Percentiles rank a stretch among this genome's conserved stretches.
Conservation (phyloP, 2,113 vertebrate genomes). For the Dolichallabes microphthalmus region DNA sequence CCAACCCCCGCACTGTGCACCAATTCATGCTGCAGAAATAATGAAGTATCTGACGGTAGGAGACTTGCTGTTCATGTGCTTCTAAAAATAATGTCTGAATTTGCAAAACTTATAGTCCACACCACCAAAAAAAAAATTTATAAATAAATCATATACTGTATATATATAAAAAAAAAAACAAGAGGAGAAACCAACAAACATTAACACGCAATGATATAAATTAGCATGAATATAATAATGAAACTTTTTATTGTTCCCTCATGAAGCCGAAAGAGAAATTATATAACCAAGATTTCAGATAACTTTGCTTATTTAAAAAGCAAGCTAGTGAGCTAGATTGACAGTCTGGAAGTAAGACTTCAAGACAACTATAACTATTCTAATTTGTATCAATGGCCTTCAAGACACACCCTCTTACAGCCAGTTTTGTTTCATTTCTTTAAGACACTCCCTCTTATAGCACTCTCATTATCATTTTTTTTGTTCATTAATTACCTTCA, state of each 20-base stretch:
- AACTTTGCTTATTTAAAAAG: background rate
- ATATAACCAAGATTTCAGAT: background rate
- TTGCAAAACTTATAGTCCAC: background rate
- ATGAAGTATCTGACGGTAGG: slow-evolving; percentile 11
- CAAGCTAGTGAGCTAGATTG: background rate
- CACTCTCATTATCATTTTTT: too few species aligned
- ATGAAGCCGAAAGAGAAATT: background rate
- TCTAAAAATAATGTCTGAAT: slow-evolving; percentile 15
- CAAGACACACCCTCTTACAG: background rate
- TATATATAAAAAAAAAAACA: too few species aligned
- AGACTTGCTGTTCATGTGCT: background rate
- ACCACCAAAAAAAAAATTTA: background rate
- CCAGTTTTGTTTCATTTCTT: background rate
- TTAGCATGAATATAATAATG: background rate
- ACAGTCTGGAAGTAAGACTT: background rate
- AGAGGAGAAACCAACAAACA: background rate
- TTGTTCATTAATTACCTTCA: too few species aligned
- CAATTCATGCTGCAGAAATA: slow-evolving; percentile 4
- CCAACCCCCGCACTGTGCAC: slow-evolving; percentile 1
- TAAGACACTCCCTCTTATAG: background rate
- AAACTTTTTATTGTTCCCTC: background rate
- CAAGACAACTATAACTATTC: background rate
- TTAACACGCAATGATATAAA: background rate
- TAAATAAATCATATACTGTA: background rate
- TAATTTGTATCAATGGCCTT: background rate